Evolutionary conservation across 2,888 invertebrate species (phyloP).

Genomic region (Fragum fragum): DNA sequence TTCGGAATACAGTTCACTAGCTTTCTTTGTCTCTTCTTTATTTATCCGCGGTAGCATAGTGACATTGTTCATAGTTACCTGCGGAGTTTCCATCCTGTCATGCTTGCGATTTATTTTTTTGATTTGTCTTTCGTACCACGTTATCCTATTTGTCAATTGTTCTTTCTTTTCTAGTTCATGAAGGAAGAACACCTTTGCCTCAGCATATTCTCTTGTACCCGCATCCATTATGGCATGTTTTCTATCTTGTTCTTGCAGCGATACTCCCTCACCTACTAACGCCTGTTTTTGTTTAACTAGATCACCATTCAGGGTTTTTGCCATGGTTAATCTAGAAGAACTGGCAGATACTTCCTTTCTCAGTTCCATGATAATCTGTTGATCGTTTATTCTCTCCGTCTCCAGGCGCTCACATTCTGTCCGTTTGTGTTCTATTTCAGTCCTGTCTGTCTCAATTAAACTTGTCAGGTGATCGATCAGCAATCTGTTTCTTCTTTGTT

Average conservation of each 20-base stretch:
- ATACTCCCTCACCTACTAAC: not conserved
- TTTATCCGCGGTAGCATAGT: not conserved
- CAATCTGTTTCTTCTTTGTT: constrained; percentile 15
- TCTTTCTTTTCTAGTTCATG: constrained; percentile 24
- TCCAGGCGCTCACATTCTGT: not conserved
- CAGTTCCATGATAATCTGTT: not conserved
- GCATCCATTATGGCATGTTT: not conserved
- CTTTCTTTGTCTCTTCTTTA: not conserved
- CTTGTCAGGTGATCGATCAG: constrained; percentile 5
- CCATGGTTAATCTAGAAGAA: constrained; percentile 8
- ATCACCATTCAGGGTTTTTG: constrained; percentile 6
- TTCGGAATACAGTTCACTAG: not conserved
- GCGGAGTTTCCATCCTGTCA: not conserved
- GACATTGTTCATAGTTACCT: not conserved
- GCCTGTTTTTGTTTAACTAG: not conserved
- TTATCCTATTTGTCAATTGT: constrained; percentile 9
- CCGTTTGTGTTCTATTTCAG: not conserved
- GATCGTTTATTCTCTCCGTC: not conserved
- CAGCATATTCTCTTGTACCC: not conserved
- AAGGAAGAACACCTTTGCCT: not conserved
- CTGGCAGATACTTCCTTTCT: constrained; percentile 2
- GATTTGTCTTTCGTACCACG: constrained; percentile 22
- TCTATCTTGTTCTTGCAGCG: not conserved
- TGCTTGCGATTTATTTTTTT: not conserved
- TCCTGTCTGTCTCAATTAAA: constrained; percentile 5